A percentile compares a stretch with the other conserved stretches of the same genome.
These are phyloP conservation scores for Hipparchia sbordonii DNA, from an alignment of 2,888 invertebrate species.

Conservation along the genomic window DNA sequence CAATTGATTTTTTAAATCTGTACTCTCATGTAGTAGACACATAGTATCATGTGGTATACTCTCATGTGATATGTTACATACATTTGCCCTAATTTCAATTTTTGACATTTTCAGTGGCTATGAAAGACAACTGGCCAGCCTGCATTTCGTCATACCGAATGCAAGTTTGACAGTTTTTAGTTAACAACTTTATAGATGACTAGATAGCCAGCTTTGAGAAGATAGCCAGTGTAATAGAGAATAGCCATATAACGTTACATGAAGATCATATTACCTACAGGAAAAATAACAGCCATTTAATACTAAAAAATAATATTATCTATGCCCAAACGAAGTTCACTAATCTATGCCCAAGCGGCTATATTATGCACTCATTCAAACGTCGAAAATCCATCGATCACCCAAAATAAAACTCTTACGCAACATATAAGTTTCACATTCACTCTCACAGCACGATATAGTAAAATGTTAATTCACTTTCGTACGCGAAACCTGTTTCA, in stretches of 20 bases:
- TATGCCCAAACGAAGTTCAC: not conserved
- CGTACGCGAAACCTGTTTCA: constrained; percentile 66
- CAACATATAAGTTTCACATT: constrained; percentile 71
- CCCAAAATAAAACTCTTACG: constrained; percentile 58
- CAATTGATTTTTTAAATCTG: too few relatives aligned
- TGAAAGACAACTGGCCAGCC: too few relatives aligned
- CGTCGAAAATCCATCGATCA: constrained; percentile 53
- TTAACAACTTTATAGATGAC: too few relatives aligned
- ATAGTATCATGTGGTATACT: too few relatives aligned
- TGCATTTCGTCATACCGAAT: too few relatives aligned
- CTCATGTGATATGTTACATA: too few relatives aligned
- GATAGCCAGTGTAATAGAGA: too few relatives aligned
- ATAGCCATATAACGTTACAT: too few relatives aligned
- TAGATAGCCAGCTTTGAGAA: too few relatives aligned
- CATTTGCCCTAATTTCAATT: not conserved
- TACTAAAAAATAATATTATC: constrained; percentile 6
- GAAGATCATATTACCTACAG: not conserved
- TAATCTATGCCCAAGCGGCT: not conserved
- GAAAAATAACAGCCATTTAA: constrained; percentile 28
- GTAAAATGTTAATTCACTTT: constrained; percentile 73
- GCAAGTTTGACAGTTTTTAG: too few relatives aligned
- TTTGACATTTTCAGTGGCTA: too few relatives aligned
- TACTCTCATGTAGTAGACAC: too few relatives aligned
- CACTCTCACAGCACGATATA: constrained; percentile 70
- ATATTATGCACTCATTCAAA: constrained; percentile 1